Conservation (phyloP, 2,888 invertebrate species). For the Mycogona germanica region DNA sequence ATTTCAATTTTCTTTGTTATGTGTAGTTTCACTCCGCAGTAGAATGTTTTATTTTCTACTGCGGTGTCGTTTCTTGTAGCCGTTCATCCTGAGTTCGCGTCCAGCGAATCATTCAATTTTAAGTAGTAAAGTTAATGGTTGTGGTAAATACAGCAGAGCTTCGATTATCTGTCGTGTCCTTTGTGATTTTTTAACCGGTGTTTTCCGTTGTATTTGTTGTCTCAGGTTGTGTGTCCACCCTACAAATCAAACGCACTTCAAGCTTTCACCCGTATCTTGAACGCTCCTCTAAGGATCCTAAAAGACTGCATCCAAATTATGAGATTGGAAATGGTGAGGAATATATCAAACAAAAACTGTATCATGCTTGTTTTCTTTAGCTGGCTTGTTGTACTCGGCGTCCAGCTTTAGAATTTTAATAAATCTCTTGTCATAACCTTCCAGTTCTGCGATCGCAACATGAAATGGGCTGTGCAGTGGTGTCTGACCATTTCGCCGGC, state of each 20-base stretch:
- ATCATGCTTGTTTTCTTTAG: too few species aligned
- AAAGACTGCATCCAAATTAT: constrained; percentile 87
- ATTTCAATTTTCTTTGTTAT: too few species aligned
- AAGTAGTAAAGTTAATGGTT: too few species aligned
- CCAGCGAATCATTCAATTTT: too few species aligned
- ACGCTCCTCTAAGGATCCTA: constrained; percentile 71
- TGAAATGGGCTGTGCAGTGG: constrained; percentile 84
- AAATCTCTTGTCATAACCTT: neutral
- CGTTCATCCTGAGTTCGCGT: too few species aligned
- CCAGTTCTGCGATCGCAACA: constrained; percentile 38
- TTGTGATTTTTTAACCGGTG: neutral
- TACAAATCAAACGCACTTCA: constrained; percentile 79
- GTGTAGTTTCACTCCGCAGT: too few species aligned
- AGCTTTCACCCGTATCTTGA: constrained; percentile 73
- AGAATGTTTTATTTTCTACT: too few species aligned
- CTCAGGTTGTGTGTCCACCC: constrained; percentile 74
- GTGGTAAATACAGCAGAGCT: too few species aligned
- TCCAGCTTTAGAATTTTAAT: neutral
- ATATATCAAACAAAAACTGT: too few species aligned
- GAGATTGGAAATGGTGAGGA: constrained; percentile 47
- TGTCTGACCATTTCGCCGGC: constrained; percentile 85
- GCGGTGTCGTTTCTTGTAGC: too few species aligned
- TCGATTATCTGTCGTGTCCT: too few species aligned
- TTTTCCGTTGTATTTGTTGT: constrained; percentile 10
- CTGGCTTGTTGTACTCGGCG: neutral